Evolutionary conservation across 2,113 vertebrate species (phyloP), one percentile per base, ranked within the genome.

Genomic region (Falco punctatus): DNA sequence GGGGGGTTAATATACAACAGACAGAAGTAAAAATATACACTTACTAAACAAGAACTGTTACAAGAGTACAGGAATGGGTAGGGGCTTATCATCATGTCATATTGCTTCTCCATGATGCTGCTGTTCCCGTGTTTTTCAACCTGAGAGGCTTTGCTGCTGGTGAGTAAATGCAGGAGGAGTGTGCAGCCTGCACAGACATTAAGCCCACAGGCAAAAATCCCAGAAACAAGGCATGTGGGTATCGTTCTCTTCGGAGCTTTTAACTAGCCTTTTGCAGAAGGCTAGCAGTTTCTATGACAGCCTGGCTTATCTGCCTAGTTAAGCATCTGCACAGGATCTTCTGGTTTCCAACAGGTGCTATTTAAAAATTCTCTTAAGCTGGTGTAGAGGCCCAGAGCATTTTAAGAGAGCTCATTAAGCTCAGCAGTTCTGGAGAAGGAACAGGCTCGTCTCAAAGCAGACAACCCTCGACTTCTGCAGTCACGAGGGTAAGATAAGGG

Each of bases 31-130:
- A 87, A 81, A 42, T 12, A 20, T 0, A 27, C 8, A 20, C 5
- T 46, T 38, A 28, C 30, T 15, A 30, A 69, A 69, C 11, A 72
- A 42, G 35, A 81, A 71, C 19, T 19, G 59, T 16, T 24, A 0
- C 17, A 62, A 26, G 22, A 81, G n/a, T 59, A 73, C 11, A 66
- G 35, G 24, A 67, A 73, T 3, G 5, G 32, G 59, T 40, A 42
- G 7, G 11, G 57, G 23, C 4, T 62, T 42, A 27, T 62, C 51
- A 49, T 23, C 21, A 9, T 2, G 10, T 35, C 13, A 1, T 11
- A 48, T 6, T 0, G 1, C n/a, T 59, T 27, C 30, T 64, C 15
- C 0, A 12, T 48, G 35, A 46, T 6, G 23, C 1, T 3, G 33
- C 17, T 27, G 35, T 7, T 33, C 65, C 54, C 38, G 28, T 27